phyloP scores from a whole-genome alignment of 2,888 invertebrate genomes.

The Cactoblastis cactorum region DNA sequence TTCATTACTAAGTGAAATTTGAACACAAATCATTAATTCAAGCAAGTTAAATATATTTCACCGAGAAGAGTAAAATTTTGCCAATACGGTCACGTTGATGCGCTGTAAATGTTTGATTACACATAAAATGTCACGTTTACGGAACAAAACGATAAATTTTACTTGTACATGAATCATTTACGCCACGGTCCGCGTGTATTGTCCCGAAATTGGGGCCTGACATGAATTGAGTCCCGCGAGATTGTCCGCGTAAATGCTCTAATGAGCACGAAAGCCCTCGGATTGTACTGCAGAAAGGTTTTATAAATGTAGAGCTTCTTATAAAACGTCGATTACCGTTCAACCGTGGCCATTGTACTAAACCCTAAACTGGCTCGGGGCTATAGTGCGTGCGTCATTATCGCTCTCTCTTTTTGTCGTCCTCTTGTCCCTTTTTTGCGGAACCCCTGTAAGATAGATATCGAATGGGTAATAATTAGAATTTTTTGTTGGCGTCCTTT shows the following conservation, averaged over 20 bases:
- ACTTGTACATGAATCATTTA: conserved; percentile 17
- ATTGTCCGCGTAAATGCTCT: conserved; percentile 30
- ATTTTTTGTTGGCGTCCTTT: conserved; percentile 55
- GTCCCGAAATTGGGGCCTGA: conserved; percentile 15
- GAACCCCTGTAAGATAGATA: conserved; percentile 65
- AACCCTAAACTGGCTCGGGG: conserved; percentile 53
- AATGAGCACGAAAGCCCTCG: conserved; percentile 56
- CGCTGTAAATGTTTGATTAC: conserved; percentile 17
- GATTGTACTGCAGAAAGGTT: conserved; percentile 41
- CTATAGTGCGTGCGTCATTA: conserved; percentile 59
- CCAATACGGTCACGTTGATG: conserved; percentile 1
- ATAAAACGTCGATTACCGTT: conserved; percentile 62
- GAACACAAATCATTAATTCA: no score
- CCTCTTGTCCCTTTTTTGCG: conserved; percentile 51
- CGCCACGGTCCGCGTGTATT: conserved; percentile 11
- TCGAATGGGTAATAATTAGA: conserved; percentile 70
- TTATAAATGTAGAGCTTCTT: conserved; percentile 52
- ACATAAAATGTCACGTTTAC: conserved; percentile 16
- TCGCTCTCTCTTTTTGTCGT: conserved; percentile 57
- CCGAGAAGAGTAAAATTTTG: not conserved
- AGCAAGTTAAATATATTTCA: no score
- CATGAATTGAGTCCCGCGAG: conserved; percentile 28
- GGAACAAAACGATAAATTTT: conserved; percentile 17
- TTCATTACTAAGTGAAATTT: no score
- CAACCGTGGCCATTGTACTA: conserved; percentile 56